Percentiles rank a stretch among this genome's conserved stretches.
phyloP scores from a whole-genome alignment of 2,113 vertebrate species.

The Phylloscopus trochilus region DNA sequence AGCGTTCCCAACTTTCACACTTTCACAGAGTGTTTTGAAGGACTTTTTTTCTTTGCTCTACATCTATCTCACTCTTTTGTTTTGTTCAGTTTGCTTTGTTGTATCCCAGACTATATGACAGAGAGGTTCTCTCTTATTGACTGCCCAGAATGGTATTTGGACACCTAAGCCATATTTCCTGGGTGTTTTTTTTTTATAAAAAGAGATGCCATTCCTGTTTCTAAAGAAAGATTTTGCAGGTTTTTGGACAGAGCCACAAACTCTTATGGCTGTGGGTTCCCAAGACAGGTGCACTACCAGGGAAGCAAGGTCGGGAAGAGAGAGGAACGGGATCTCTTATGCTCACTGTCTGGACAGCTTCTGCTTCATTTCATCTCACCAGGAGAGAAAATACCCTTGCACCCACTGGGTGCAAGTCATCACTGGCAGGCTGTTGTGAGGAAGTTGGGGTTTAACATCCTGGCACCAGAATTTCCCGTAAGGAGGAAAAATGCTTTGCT shows the following conservation, averaged over 20 bases:
- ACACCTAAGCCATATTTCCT: not conserved
- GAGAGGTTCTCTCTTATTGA: not conserved
- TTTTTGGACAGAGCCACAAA: not conserved
- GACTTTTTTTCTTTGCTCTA: not conserved
- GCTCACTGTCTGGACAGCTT: accelerated
- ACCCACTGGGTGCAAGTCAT: not conserved
- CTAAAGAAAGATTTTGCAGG: not conserved
- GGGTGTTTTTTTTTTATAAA: not conserved
- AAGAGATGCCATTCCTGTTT: not conserved
- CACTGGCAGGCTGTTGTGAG: not conserved
- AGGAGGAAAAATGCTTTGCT: not conserved
- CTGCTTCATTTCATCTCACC: not conserved
- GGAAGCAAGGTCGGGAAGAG: accelerated
- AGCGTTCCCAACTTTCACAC: not conserved
- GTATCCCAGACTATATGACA: not conserved
- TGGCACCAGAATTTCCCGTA: not conserved
- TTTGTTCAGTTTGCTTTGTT: not conserved
- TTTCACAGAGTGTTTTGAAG: not conserved
- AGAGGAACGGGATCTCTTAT: not conserved
- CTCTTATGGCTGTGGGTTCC: not conserved
- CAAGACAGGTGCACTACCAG: not conserved
- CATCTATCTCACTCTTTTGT: too few relatives aligned
- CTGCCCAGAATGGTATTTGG: not conserved
- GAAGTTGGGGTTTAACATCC: not conserved
- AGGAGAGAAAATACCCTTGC: not conserved